Percentiles rank a stretch among this genome's conserved stretches.
Conservation (phyloP, 2,797 vertebrate species). For the Alcedo atthis region DNA sequence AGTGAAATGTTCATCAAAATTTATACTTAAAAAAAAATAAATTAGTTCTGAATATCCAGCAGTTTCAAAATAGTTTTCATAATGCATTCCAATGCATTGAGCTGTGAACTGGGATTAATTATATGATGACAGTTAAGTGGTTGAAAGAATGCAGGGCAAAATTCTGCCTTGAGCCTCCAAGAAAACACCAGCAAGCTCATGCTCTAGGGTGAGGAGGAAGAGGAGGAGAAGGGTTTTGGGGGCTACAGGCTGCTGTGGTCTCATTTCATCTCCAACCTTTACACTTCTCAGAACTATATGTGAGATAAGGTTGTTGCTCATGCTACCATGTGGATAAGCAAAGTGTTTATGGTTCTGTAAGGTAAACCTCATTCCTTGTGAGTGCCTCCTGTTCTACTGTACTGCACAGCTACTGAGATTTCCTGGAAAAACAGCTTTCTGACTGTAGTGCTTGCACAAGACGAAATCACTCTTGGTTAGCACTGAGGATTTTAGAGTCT, state of each 20-base stretch:
- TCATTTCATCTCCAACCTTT: background rate
- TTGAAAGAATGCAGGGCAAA: conserved; percentile 17
- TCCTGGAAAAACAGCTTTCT: background rate
- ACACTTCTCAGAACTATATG: background rate
- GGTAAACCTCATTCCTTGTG: background rate
- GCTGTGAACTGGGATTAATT: conserved; percentile 29
- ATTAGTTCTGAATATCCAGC: background rate
- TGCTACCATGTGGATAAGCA: background rate
- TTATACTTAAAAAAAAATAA: background rate
- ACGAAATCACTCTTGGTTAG: background rate
- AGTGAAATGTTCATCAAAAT: background rate
- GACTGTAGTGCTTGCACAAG: background rate
- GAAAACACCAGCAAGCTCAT: background rate
- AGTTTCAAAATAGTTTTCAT: conserved; percentile 26
- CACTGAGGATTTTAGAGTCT: background rate
- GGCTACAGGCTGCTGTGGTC: background rate
- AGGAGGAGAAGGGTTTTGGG: background rate
- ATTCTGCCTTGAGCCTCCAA: background rate
- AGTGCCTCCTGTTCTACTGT: background rate
- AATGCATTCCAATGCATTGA: conserved; percentile 4
- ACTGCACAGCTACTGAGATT: background rate
- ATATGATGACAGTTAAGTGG: background rate
- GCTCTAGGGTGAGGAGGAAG: background rate
- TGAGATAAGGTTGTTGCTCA: background rate
- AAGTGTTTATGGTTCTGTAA: background rate